Evolutionary conservation across 2,888 invertebrate genomes (phyloP).

Genomic region (Frankliniella fusca): DNA sequence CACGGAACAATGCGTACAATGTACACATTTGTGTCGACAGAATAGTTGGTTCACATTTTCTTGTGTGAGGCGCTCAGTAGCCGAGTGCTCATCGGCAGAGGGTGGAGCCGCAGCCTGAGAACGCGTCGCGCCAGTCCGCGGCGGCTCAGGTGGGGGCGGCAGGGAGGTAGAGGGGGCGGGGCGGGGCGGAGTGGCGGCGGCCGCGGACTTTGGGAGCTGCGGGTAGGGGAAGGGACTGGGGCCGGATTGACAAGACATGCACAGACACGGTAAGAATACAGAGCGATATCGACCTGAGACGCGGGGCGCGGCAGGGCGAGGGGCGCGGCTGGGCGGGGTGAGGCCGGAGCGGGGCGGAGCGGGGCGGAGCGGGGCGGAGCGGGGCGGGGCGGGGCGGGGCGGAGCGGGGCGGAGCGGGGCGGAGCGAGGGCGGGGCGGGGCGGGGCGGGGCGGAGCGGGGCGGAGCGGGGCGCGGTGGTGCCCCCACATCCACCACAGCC

Average conservation of each 20-base stretch:
- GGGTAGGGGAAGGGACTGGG: not conserved
- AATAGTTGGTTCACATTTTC: no score
- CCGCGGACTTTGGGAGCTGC: not conserved
- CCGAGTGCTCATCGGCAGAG: not conserved
- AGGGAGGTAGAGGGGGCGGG: not conserved
- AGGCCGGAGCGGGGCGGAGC: not conserved
- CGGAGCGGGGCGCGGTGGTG: not conserved
- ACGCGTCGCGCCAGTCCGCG: no score
- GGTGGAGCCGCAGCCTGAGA: not conserved
- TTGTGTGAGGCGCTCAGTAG: no score
- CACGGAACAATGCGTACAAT: no score
- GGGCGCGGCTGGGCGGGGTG: not conserved
- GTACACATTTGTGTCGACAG: no score
- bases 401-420: not conserved
- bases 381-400: not conserved
- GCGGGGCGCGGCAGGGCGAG: not conserved
- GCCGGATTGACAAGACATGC: slow-evolving; percentile 27
- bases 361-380: not conserved
- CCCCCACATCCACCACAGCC: slow-evolving; percentile 7
- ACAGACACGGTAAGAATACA: slow-evolving; percentile 31
- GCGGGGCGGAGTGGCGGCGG: not conserved
- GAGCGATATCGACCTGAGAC: slow-evolving; percentile 30
- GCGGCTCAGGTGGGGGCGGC: no score
- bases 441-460: not conserved
- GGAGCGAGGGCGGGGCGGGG: not conserved